Percentiles rank a stretch among this genome's conserved stretches.
Evolutionary conservation across 2,797 vertebrate genomes (phyloP).

Genomic region (Rhinichthys osculus): DNA sequence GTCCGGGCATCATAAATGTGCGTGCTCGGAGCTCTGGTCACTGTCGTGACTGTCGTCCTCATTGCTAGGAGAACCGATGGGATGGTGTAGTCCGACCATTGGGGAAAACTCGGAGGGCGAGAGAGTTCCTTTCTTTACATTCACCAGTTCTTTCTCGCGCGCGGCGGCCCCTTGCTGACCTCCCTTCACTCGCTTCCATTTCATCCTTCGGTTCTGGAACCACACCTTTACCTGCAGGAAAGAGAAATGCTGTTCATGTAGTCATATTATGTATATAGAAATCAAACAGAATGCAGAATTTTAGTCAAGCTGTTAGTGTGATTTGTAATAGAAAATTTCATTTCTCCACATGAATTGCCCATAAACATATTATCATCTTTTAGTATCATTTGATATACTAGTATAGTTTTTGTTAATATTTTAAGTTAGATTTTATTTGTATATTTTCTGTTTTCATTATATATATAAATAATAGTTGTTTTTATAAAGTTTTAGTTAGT

Average conservation of each 20-base stretch:
- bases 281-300: not conserved
- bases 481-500: not conserved
- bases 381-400: not conserved
- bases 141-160: slow-evolving; percentile 89
- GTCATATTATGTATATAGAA: not conserved
- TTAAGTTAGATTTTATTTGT: not conserved
- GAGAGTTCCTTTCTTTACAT: slow-evolving; percentile 89
- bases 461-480: too few species aligned
- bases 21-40: slow-evolving; percentile 88
- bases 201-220: slow-evolving; percentile 92
- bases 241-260: not conserved
- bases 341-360: not conserved
- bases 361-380: not conserved
- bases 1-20: slow-evolving; percentile 83
- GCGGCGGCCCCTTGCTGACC: slow-evolving; percentile 88
- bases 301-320: not conserved
- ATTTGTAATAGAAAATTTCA: not conserved
- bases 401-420: not conserved
- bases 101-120: slow-evolving; percentile 88
- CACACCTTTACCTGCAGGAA: slow-evolving; percentile 86
- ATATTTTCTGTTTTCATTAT: too few species aligned
- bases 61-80: slow-evolving; percentile 83
- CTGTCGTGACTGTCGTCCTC: slow-evolving; percentile 88
- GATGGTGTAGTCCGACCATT: slow-evolving; percentile 83
- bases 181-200: slow-evolving; percentile 91